phyloP scores from a whole-genome alignment of 2,888 invertebrate species.

The Torymus auratus region DNA sequence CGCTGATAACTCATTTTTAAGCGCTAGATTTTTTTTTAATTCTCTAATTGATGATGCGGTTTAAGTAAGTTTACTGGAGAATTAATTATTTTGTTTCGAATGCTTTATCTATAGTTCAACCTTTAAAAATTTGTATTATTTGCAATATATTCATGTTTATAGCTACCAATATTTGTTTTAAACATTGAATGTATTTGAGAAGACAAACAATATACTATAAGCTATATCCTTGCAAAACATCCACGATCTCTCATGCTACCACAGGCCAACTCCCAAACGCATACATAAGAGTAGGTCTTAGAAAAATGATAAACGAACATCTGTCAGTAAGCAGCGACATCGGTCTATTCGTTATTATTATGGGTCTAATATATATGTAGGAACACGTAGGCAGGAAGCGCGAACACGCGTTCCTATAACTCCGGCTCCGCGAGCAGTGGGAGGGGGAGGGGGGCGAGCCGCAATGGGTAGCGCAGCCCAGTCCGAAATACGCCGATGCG shows the following conservation, averaged over 20 bases:
- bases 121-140: no score
- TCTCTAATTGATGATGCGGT: neutral
- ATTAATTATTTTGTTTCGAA: no score
- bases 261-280: no score
- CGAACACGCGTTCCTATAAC: neutral
- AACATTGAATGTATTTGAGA: no score
- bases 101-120: no score
- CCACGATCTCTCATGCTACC: no score
- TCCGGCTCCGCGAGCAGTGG: neutral
- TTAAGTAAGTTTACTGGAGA: no score
- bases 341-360: constrained; percentile 35
- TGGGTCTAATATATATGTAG: constrained; percentile 12
- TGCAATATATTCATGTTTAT: no score
- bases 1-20: constrained; percentile 11
- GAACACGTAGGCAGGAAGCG: neutral
- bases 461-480: neutral
- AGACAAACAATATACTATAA: no score
- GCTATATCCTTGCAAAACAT: no score
- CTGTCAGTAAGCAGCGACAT: constrained; percentile 52
- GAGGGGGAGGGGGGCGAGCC: neutral
- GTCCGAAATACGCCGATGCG: constrained; percentile 26
- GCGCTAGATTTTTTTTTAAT: neutral
- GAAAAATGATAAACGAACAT: constrained; percentile 9
- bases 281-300: neutral
- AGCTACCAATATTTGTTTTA: no score